These are phyloP conservation scores for Xiphorhynchus erythropygius DNA, from an alignment of 2,797 vertebrate genomes.

Conservation along the genomic window DNA sequence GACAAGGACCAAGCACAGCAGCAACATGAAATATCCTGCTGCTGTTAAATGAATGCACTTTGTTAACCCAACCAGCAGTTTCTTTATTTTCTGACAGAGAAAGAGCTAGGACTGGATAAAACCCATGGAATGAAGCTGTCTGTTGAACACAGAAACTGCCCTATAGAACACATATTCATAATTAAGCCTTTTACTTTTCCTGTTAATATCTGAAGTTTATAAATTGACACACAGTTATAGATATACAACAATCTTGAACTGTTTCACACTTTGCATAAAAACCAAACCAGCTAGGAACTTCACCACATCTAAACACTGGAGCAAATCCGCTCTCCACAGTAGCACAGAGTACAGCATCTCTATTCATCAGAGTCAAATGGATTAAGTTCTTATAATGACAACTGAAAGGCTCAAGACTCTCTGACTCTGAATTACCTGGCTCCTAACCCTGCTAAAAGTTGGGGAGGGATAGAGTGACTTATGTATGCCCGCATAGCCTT, in stretches of 20 bases:
- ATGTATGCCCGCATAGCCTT: neutral
- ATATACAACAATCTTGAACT: neutral
- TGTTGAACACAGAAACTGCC: neutral
- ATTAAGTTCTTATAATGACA: neutral
- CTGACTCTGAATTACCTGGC: neutral
- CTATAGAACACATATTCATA: neutral
- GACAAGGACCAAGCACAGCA: neutral
- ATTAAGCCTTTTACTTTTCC: neutral
- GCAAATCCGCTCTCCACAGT: neutral
- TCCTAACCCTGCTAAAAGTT: neutral
- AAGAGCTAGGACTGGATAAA: neutral
- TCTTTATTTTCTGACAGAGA: neutral
- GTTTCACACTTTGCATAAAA: neutral
- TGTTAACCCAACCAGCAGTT: neutral
- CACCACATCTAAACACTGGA: neutral
- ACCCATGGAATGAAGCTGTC: neutral
- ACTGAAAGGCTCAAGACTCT: neutral
- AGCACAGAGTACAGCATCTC: neutral
- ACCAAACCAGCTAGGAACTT: neutral
- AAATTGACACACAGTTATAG: neutral
- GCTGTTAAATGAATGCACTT: neutral
- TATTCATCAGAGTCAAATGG: neutral
- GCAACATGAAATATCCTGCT: rapidly evolving
- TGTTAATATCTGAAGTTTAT: neutral
- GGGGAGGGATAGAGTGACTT: neutral